Evolutionary conservation across 2,888 invertebrate genomes (phyloP).

Genomic region (Cephalotes varians): DNA sequence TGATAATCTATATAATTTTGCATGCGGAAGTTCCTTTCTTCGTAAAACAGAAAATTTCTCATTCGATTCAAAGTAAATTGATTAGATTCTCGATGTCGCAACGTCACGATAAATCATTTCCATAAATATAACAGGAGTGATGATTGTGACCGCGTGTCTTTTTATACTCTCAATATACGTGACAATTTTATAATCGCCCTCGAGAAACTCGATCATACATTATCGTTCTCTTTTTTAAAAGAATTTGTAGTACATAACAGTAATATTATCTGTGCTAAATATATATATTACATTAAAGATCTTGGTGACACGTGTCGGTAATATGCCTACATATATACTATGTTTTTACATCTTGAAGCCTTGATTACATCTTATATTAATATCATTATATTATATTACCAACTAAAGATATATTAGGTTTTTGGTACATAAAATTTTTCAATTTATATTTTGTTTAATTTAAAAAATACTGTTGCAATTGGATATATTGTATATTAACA

Average conservation of each 20-base stretch:
- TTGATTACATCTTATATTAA: too few relatives aligned
- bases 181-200: conserved; percentile 44
- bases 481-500: too few relatives aligned
- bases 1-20: background rate
- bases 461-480: background rate
- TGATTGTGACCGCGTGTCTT: conserved; percentile 47
- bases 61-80: background rate
- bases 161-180: conserved; percentile 36
- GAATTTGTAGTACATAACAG: background rate
- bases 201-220: conserved; percentile 3
- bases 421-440: too few relatives aligned
- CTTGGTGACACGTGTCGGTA: conserved; percentile 37
- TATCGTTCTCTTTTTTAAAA: too few relatives aligned
- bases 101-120: conserved; percentile 5
- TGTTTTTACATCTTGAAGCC: background rate
- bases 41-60: background rate
- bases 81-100: background rate
- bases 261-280: background rate
- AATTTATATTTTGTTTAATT: background rate
- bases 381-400: too few relatives aligned
- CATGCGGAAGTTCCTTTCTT: background rate
- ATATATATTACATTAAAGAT: too few relatives aligned
- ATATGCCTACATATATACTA: background rate
- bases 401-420: background rate
- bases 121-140: conserved; percentile 41